Evolutionary conservation across 2,113 vertebrate species (phyloP).

Genomic region (Erythrocercus mccallii): DNA sequence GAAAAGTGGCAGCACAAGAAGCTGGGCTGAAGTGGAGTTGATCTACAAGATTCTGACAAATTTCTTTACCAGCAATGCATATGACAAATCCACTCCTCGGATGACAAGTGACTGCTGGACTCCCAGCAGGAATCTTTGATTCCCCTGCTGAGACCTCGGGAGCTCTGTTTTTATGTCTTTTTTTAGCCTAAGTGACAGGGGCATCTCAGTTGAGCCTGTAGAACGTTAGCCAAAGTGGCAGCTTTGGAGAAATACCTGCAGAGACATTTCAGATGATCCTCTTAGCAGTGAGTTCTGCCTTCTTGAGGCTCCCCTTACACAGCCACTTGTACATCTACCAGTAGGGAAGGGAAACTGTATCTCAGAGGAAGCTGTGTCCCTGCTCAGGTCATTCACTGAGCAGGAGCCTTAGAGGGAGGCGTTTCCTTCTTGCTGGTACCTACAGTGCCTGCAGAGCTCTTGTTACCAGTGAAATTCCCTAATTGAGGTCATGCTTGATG

Average conservation of each 20-base stretch:
- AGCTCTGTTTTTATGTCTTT: background rate
- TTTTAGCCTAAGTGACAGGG: background rate
- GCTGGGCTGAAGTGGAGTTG: background rate
- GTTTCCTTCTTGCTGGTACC: background rate
- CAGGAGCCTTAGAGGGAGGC: accelerated
- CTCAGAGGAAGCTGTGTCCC: background rate
- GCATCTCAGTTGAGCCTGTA: accelerated
- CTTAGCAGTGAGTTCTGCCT: background rate
- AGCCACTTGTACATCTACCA: background rate
- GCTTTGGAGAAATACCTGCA: accelerated
- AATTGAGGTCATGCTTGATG: background rate
- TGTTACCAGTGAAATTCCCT: background rate
- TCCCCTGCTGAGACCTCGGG: background rate
- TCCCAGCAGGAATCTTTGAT: background rate
- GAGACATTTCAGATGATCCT: background rate
- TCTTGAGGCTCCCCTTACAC: background rate
- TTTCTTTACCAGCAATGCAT: background rate
- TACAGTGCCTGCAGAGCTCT: background rate
- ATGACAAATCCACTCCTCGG: background rate
- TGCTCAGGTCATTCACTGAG: background rate
- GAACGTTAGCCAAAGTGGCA: background rate
- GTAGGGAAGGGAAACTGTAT: background rate
- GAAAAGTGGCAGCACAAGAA: background rate
- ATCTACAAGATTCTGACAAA: background rate
- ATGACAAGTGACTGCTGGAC: background rate